phyloP scores from a whole-genome alignment of 1,140 invertebrate species.

The Venturia canescens region DNA sequence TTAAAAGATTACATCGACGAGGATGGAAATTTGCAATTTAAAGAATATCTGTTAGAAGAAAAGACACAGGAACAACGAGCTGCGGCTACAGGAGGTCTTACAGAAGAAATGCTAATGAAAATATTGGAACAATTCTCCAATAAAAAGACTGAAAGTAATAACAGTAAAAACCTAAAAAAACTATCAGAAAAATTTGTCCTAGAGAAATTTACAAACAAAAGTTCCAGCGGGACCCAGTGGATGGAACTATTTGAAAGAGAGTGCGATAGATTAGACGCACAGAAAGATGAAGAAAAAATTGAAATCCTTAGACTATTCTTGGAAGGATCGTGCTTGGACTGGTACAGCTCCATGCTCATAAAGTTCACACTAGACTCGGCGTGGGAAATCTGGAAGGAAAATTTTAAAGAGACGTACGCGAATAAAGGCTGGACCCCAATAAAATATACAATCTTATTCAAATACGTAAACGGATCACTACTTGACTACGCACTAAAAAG shows the following conservation, averaged over 20 bases:
- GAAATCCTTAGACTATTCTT: conserved; percentile 48
- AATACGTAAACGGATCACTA: conserved; percentile 52
- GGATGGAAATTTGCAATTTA: conserved; percentile 5
- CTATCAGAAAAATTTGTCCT: conserved; percentile 45
- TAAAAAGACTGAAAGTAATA: conserved; percentile 19
- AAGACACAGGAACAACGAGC: background rate
- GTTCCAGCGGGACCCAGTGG: conserved; percentile 46
- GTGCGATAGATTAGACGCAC: conserved; percentile 37
- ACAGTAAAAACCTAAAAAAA: conserved; percentile 31
- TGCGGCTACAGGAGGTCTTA: conserved; percentile 23
- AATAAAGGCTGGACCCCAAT: conserved; percentile 50
- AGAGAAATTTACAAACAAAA: conserved; percentile 50
- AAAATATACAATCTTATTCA: conserved; percentile 49
- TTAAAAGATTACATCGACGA: conserved; percentile 36
- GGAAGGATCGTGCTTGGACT: conserved; percentile 48
- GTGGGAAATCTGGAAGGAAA: conserved; percentile 50
- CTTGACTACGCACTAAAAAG: conserved; percentile 57
- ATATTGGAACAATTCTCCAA: conserved; percentile 40
- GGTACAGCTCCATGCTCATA: conserved; percentile 50
- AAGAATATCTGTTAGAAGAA: background rate
- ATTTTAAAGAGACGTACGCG: conserved; percentile 50
- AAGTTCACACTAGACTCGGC: conserved; percentile 46
- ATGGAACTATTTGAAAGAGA: conserved; percentile 50
- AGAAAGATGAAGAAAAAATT: conserved; percentile 39
- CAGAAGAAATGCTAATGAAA: conserved; percentile 32